These are phyloP conservation scores for Bettongia penicillata DNA, from an alignment of 2,113 vertebrate genomes.

Conservation along the genomic window DNA sequence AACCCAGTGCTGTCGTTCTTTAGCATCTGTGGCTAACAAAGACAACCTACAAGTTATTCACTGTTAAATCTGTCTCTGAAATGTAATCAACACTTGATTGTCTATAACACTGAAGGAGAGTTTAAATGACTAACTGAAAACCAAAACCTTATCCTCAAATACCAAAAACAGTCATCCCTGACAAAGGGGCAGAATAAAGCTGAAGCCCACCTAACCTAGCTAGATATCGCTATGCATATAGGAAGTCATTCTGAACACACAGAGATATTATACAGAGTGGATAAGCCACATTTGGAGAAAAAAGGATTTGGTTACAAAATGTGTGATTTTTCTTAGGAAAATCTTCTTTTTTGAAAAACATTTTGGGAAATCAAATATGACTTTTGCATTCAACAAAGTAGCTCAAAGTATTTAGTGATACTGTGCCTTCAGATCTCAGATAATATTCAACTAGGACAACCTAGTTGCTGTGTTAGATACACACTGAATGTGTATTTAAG, in stretches of 20 bases:
- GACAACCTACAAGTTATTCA: conserved; percentile 61
- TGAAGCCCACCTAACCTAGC: background rate
- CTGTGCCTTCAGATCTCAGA: conserved; percentile 28
- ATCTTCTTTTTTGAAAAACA: conserved; percentile 22
- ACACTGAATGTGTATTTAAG: background rate
- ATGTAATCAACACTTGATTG: background rate
- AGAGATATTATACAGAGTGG: background rate
- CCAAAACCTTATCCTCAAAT: background rate
- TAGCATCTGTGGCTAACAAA: conserved; percentile 92
- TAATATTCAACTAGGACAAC: background rate
- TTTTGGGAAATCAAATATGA: background rate
- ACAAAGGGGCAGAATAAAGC: background rate
- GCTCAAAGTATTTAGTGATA: background rate
- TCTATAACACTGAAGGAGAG: background rate
- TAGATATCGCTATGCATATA: background rate
- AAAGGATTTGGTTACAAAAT: background rate
- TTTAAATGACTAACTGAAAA: background rate
- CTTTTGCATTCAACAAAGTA: background rate
- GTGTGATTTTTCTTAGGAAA: conserved; percentile 5
- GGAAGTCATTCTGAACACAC: background rate
- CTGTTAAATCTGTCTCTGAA: conserved; percentile 27
- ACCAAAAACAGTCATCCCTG: background rate
- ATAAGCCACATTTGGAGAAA: background rate
- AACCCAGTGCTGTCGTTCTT: conserved; percentile 98
- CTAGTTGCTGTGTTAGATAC: background rate